These are phyloP conservation scores for Cavia porcellus DNA, from an alignment of 2,113 vertebrate genomes.

Conservation along the genomic window DNA sequence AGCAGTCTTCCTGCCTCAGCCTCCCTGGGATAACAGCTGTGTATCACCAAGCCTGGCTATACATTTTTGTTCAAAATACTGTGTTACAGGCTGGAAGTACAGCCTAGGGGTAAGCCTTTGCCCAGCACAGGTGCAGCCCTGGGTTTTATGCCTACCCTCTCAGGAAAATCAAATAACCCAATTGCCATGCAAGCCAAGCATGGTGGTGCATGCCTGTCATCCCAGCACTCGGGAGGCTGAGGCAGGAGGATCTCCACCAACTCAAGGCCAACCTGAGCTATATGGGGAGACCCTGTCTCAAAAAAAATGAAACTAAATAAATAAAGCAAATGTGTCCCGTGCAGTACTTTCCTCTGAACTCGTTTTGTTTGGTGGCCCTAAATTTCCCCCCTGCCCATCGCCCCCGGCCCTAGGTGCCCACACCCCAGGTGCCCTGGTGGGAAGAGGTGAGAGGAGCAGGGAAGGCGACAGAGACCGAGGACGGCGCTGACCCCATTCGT, in stretches of 20 bases:
- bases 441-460: not conserved
- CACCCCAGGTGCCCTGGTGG: not conserved
- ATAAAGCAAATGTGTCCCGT: not conserved
- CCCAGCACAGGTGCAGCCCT: not conserved
- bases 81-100: no score
- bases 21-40: not conserved
- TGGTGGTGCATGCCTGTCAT: not conserved
- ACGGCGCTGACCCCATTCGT: constrained; percentile 73
- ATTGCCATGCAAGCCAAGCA: not conserved
- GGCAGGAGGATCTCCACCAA: not conserved
- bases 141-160: not conserved
- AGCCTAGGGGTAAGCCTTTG: not conserved
- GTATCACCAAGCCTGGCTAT: not conserved
- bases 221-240: not conserved
- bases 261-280: not conserved
- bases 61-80: not conserved
- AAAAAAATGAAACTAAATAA: not conserved
- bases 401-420: not conserved
- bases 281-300: not conserved
- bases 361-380: not conserved
- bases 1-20: not conserved
- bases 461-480: no score
- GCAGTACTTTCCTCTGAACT: not conserved
- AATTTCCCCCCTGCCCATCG: not conserved
- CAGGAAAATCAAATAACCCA: not conserved